Base-by-base conservation (phyloP, 92 coral and sea anemone genomes). In the Parazoanthus swiftii region DNA sequence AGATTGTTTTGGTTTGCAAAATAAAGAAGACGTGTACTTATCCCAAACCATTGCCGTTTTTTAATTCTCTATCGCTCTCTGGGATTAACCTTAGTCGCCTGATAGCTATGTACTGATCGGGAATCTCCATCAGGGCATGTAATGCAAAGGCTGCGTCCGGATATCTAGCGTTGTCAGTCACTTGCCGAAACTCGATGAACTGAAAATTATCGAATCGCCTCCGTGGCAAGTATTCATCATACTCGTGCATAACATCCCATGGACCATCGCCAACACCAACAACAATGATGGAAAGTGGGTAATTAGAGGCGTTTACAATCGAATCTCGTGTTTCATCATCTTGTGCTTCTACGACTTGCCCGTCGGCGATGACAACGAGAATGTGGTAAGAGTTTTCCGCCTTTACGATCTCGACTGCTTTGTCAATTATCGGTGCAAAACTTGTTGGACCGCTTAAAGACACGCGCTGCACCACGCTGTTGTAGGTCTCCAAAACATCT, bases 261-360 rank as follows among this genome's bases (percentile, higher is more conserved):
- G 99, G 99, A 2, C 99, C 99, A 23, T 97, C 99, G 3, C 99
- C 99, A 2, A 97, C 99, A 5, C 99, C 99, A 66, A 97, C 96
- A 5, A 97, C 93, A 0, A 97, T 85, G 74, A 97, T 95, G 0
- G 99, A 94, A 38, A 97, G 90, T 2, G 99, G 98, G 77, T 87
- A 93, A 56, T 94, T 90, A 2, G 99, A 97, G 0, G 99, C 99
- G 14, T 92, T 92, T 10, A 97, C 98, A 65, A 97, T 97, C 29
- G 99, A 95, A 29, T 91, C 91, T 21, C 97, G 86, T 1, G 99
- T 95, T 11, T 92, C 91, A 13, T 72, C 83, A 37, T 97, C 99
- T 35, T 97, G 98, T 15, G 94, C 97, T 23, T 93, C 97, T 4
- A 94, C 98, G 14, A 97, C 98, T 66, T 96, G 98, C 2, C 99